Base-by-base conservation (phyloP, 2,113 vertebrate species). In the Paraplagusia blochii region DNA sequence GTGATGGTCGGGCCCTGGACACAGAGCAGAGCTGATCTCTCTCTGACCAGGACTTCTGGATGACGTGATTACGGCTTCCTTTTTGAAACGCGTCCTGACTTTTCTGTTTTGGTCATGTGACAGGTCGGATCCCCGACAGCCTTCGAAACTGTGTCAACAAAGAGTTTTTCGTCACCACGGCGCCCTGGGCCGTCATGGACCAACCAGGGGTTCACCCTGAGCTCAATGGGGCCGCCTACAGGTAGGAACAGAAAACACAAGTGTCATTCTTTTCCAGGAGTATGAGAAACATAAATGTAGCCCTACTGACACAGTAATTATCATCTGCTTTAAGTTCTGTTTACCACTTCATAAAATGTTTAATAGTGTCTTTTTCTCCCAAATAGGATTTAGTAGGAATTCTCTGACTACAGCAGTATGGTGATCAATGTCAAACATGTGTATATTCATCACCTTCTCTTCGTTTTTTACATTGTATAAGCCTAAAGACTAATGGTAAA, bases 131-230 rank as follows among this genome's bases (percentile, higher is more conserved):
- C 86, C 97, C 97, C 0, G 97, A 99, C 81, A 98, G 94, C 89
- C 88, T 99, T 74, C 88, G 96, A 68, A 99, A 99, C 91, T 99
- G 97, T 56, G 95, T 99, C 73, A 99, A 99, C 84, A 99, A 99
- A 87, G 97, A 99, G 82, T 98, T 98, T 88, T 98, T 98, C 55
- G 90, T 97, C 71, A 95, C 93, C 53, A 91, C 95, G 6, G 89
- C 94, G 45, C 93, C 94, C 0, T 98, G 97, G 97, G 94, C 94
- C 0, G 90, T 96, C 34, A 93, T 98, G 85, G 96, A 99, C 40
- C 95, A 97, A 72, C 93, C 93, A 7, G 92, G 79, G 2, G 69
- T 97, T 58, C 96, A 98, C 87, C 92, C 93, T 0, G 96, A 98
- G 90, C 94, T 99, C 87, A 99, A 99, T 59, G 97, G 96, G 58